Base-by-base conservation (phyloP, 2,113 vertebrate species). In the Cyanocitta stelleri region DNA sequence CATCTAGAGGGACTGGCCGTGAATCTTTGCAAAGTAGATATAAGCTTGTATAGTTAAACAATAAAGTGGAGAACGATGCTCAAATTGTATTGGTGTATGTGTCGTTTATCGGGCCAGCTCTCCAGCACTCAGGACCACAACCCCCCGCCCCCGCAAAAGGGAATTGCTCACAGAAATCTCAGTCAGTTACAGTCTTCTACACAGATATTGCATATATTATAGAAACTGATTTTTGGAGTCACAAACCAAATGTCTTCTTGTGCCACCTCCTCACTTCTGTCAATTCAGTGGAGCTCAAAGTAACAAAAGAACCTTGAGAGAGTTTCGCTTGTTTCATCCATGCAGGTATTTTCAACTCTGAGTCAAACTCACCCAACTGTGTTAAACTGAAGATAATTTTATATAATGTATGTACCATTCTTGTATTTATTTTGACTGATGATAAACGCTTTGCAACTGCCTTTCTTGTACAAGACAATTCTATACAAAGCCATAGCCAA, bases 391-490 rank as follows among this genome's bases (percentile, higher is more conserved):
- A 49, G 59, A 16, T 24, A 44, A 37, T 49, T 75, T 67, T 33
- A 61, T 7, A 43, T 2, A 51, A 33, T 1, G 0, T 2, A 0
- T 16, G 6, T 27, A 58, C 32, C 24, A 27, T 26, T 91, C 59
- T n/a, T 51, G 8, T 44, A 82, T 61, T 86, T 71, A 9, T 71
- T 85, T 73, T 83, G 39, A 41, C 55, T 39, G 52, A 89, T 37
- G 8, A 68, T 15, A 72, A 10, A 58, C 1, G 9, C 16, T 8
- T 69, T 74, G 21, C 33, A 72, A 76, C 2, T 43, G 23, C 11
- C 17, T 66, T 73, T 73, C 51, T 81, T 56, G 37, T 49, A 49
- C 32, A 68, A 76, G 68, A 79, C 51, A 59, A 33, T 68, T 72
- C 64, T 54, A 62, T 10, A 77, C 9, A 46, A 66, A 62, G n/a